Conservation (phyloP, 2,888 invertebrate genomes). For the Argyresthia goedartella region DNA sequence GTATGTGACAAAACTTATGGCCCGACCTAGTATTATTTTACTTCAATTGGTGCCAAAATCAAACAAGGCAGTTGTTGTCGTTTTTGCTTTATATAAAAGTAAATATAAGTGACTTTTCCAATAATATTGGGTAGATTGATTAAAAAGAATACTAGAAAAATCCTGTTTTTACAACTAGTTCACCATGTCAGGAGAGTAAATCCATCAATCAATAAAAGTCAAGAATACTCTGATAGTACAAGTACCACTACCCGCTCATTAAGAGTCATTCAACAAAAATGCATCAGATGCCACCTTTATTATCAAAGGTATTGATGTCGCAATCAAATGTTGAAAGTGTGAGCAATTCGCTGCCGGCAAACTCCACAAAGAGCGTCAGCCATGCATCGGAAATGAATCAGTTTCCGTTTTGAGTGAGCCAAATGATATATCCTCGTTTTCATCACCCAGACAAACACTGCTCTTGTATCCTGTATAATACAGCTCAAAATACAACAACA, state of each 20-base stretch:
- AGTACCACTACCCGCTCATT: neutral
- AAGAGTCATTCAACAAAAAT: too few species aligned
- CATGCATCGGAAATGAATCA: slow-evolving; percentile 70
- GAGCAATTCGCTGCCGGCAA: slow-evolving; percentile 57
- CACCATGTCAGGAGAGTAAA: too few species aligned
- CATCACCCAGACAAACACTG: slow-evolving; percentile 31
- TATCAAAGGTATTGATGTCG: slow-evolving; percentile 45
- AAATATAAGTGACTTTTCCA: too few species aligned
- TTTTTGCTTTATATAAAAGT: too few species aligned
- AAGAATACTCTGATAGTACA: neutral
- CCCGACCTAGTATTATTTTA: too few species aligned
- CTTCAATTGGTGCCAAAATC: too few species aligned
- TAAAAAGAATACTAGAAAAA: too few species aligned
- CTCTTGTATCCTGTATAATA: slow-evolving; percentile 29
- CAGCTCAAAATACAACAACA: slow-evolving; percentile 26
- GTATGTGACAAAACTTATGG: too few species aligned
- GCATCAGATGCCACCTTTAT: neutral
- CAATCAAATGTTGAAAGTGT: slow-evolving; percentile 66
- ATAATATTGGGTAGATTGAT: too few species aligned
- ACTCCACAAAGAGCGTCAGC: slow-evolving; percentile 64
- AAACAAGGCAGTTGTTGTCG: too few species aligned
- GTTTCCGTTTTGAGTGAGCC: slow-evolving; percentile 59
- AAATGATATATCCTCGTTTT: slow-evolving; percentile 45
- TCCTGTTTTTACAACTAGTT: too few species aligned
- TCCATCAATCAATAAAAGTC: too few species aligned